phyloP scores from a whole-genome alignment of 2,888 invertebrate species.

The Beris chalybata region DNA sequence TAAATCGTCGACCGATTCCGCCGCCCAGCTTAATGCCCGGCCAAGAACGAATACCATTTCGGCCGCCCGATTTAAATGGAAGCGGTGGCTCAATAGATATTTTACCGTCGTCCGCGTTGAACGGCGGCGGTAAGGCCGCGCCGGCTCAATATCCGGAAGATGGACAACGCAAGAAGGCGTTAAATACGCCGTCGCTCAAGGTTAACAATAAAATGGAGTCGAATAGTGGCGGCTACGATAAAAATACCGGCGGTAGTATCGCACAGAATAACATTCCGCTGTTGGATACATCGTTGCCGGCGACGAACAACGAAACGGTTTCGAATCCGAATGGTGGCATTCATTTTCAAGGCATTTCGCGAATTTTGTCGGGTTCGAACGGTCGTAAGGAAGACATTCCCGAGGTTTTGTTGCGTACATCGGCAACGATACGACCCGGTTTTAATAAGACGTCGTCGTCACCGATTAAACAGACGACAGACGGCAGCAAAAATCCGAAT shows the following conservation, averaged over 20 bases:
- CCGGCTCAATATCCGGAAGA: not conserved
- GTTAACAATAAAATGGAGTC: conserved; percentile 49
- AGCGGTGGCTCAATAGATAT: not conserved
- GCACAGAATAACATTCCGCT: not conserved
- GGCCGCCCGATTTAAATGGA: conserved; percentile 60
- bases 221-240: not conserved
- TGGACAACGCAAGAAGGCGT: conserved; percentile 62
- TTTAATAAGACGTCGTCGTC: conserved; percentile 49
- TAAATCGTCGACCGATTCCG: conserved; percentile 77
- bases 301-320: not conserved
- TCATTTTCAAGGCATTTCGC: conserved; percentile 79
- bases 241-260: conserved; percentile 23
- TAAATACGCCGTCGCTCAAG: conserved; percentile 75
- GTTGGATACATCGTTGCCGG: too few species aligned
- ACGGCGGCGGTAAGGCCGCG: conserved; percentile 5
- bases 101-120: conserved; percentile 29
- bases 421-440: conserved; percentile 62
- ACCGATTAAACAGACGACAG: conserved; percentile 45
- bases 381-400: conserved; percentile 81
- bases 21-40: conserved; percentile 80
- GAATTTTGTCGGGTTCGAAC: conserved; percentile 83
- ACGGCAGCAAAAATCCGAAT: conserved; percentile 32
- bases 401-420: conserved; percentile 69
- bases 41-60: conserved; percentile 80
- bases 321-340: conserved; percentile 52